phyloP scores from a whole-genome alignment of 37 sponge, comb jelly and placozoan species.

The Chondrilla cf. caribensis region DNA sequence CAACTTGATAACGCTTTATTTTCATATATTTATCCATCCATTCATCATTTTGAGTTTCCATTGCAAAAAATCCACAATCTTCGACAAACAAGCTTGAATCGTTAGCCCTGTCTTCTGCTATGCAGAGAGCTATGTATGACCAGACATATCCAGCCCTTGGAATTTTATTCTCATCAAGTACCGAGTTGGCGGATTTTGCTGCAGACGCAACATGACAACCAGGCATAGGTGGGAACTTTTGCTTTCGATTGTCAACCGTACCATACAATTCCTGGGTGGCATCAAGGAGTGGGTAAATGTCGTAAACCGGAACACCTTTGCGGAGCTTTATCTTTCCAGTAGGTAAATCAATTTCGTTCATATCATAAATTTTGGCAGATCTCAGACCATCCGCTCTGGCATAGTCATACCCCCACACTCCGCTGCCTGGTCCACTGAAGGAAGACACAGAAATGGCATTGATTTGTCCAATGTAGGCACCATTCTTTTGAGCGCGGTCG shows the following conservation, averaged over 20 bases:
- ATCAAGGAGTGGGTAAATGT: slow-evolving; percentile 20
- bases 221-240: slow-evolving; percentile 9
- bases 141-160: slow-evolving; percentile 25
- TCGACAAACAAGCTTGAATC: slow-evolving; percentile 31
- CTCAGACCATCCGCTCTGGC: background rate
- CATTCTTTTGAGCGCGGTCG: background rate
- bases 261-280: slow-evolving; percentile 28
- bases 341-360: no score
- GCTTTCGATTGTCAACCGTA: slow-evolving; percentile 26
- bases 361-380: background rate
- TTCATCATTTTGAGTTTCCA: background rate
- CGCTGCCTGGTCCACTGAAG: slow-evolving; percentile 13
- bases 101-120: slow-evolving; percentile 4
- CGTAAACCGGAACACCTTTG: background rate
- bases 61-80: slow-evolving; percentile 25
- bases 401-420: slow-evolving; percentile 15
- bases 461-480: slow-evolving; percentile 14
- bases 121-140: slow-evolving; percentile 10
- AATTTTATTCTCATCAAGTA: background rate
- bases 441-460: slow-evolving; percentile 25
- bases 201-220: slow-evolving; percentile 32
- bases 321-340: background rate
- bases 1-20: background rate
- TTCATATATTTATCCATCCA: background rate
- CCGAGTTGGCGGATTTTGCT: background rate